Base-by-base conservation (phyloP, 2,888 invertebrate genomes). In the Falcaria lacertinaria region DNA sequence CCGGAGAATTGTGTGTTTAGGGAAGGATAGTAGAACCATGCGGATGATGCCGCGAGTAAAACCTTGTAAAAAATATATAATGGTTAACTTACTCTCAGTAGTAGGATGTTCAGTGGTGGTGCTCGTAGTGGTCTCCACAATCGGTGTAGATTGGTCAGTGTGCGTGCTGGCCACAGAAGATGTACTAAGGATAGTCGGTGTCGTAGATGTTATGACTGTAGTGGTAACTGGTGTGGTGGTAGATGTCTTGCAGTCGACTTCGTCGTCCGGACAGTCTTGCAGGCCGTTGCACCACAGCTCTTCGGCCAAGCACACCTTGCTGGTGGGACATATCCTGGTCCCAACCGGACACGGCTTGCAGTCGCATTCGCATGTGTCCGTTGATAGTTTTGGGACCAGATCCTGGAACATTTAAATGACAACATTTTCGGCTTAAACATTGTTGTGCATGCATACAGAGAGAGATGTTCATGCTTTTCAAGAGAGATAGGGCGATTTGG, bases 261-360 rank as follows among this genome's bases (percentile, higher is more conserved):
- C 97, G 71, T 97, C 97, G 64, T 96, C 96, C 0, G 94, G 93
- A 61, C 97, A 97, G 74, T 97, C 94, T 50, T 92, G 90, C 0
- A 95, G 81, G 0, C 95, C 96, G 69, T 97, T 93, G 68, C 97
- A 97, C 96, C 96, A 96, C 8, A 90, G 81, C 0, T 90, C 80
- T 33, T 91, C 89, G 0, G 93, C 88, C 13, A 96, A 90, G 64
- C 96, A 96, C 40, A 93, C 85, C 45, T 93, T 92, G 68, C 93
- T 94, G 0, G 94, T 94, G 1, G 93, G 93, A 59, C 96, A 97
- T 16, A 94, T 81, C 34, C 84, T 90, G 13, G 92, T 91, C 15
- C 90, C 91, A n/a, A 74, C 67, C 0, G 92, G 91, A 60, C 96
- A 97, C 0, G 93, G 92, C 63, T 92, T 91, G 72, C 97, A 97